Base-by-base conservation (phyloP, 1,140 invertebrate species). In the Bursaphelenchus mucronatus region DNA sequence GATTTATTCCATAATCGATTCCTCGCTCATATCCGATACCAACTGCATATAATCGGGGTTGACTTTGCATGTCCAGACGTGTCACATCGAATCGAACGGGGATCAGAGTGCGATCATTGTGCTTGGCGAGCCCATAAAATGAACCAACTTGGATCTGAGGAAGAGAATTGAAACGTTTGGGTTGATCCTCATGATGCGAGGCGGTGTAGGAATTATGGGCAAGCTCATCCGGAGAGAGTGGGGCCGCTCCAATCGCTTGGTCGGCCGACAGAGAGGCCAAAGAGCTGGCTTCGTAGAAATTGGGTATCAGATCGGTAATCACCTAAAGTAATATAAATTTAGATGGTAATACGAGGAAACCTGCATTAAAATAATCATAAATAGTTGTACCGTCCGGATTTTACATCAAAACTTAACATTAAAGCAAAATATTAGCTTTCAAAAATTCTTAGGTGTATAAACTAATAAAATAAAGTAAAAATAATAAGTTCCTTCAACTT, bases 91-190 rank as follows among this genome's bases (percentile, higher is more conserved):
- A 52, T 52, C 67, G 67, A 7, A 70, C 54, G 21, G 70, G 70
- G 47, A 71, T 71, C 47, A 61, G 70, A 40, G 69, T 56, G 0
- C 67, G 67, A 50, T 74, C 75, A 13, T 41, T 51, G 57, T 74
- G 73, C 53, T 75, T 76, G 6, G 71, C 73, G n/a, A 77, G 50
- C 2, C 72, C 75, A 41, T 68, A 71, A 46, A 66, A 74, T 15
- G 58, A 49, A 17, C 73, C 73, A 3, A 49, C 70, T 45, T 69
- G 51, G 21, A 69, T 59, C 0, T 47, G 64, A 57, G 57, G 57
- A 1, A 59, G 40, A 4, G 57, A 59, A 39, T 59, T 59, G 19
- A n/a, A 55, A 44, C 54, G 54, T 44, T 55, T 55, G 1, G 13
- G 54, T 39, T 43, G 13, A 13, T 43, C 57, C 52, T 59, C 57